phyloP scores from a whole-genome alignment of 2,888 invertebrate species.

The Syrphus vitripennis region DNA sequence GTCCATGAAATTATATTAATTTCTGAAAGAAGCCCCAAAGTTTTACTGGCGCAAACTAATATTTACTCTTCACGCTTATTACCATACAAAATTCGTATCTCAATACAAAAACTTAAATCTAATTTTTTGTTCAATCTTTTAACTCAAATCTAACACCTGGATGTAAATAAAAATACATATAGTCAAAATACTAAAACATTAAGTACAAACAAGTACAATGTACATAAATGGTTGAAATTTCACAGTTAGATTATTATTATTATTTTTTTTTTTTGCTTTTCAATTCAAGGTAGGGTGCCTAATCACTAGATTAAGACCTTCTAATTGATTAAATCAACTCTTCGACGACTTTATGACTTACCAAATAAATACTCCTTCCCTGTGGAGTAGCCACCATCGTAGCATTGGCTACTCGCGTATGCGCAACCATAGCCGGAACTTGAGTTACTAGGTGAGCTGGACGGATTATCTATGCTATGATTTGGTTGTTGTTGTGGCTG shows the following conservation, averaged over 20 bases:
- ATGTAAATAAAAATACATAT: conserved; percentile 22
- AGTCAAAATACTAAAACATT: not conserved
- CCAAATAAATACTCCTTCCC: conserved; percentile 81
- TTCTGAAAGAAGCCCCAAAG: conserved; percentile 10
- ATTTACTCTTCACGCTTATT: conserved; percentile 41
- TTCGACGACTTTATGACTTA: conserved; percentile 73
- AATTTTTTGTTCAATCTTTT: not conserved
- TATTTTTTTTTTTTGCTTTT: too few species aligned
- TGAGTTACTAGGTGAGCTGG: conserved; percentile 77
- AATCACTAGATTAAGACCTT: conserved; percentile 55
- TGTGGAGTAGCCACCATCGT: conserved; percentile 73
- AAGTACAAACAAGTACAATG: not conserved
- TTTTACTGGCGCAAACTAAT: conserved; percentile 34
- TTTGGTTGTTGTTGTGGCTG: conserved; percentile 67
- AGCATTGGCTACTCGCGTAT: conserved; percentile 75
- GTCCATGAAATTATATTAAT: conserved; percentile 25
- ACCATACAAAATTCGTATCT: conserved; percentile 44
- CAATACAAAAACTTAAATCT: conserved; percentile 1
- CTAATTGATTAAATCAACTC: conserved; percentile 57
- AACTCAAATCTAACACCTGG: not conserved
- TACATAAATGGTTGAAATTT: conserved; percentile 41
- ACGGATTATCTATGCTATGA: conserved; percentile 74
- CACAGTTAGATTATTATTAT: conserved; percentile 42
- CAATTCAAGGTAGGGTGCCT: conserved; percentile 12
- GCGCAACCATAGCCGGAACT: conserved; percentile 78